phyloP scores from a whole-genome alignment of 1,140 invertebrate genomes.

The Drosophila murphyi region DNA sequence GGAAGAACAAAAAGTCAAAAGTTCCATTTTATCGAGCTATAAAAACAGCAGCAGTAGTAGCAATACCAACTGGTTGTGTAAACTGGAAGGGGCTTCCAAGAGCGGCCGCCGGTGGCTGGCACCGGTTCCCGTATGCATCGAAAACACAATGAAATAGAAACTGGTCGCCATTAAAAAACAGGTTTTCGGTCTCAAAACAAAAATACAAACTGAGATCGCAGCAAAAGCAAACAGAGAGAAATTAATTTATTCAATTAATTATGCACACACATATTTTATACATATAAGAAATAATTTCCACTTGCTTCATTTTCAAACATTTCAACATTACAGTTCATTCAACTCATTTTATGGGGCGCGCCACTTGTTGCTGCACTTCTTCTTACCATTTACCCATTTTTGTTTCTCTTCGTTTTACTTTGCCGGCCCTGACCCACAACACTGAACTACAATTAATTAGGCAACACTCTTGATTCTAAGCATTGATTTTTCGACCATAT shows the following conservation, averaged over 20 bases:
- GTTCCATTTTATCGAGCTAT: constrained; percentile 29
- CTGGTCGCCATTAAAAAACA: constrained; percentile 63
- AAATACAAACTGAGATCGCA: constrained; percentile 45
- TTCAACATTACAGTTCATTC: constrained; percentile 53
- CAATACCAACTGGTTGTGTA: constrained; percentile 34
- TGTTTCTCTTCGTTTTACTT: background rate
- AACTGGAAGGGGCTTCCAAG: constrained; percentile 29
- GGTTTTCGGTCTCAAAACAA: constrained; percentile 60
- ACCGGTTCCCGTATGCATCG: constrained; percentile 55
- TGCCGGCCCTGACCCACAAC: constrained; percentile 21
- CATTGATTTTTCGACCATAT: background rate
- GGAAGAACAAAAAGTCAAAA: constrained; percentile 7
- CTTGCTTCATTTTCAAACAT: constrained; percentile 59
- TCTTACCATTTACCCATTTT: constrained; percentile 11
- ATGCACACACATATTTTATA: constrained; percentile 12
- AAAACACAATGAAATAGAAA: constrained; percentile 63
- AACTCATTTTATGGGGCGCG: constrained; percentile 54
- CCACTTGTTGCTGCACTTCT: constrained; percentile 65
- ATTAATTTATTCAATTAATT: constrained; percentile 37
- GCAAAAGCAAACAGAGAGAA: constrained; percentile 35
- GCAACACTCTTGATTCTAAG: constrained; percentile 9
- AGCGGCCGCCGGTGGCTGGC: constrained; percentile 38
- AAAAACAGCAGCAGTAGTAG: constrained; percentile 3
- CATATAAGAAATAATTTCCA: constrained; percentile 53
- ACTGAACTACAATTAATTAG: background rate